phyloP scores from a whole-genome alignment of 2,797 vertebrate genomes.

The Lacerta viridis region DNA sequence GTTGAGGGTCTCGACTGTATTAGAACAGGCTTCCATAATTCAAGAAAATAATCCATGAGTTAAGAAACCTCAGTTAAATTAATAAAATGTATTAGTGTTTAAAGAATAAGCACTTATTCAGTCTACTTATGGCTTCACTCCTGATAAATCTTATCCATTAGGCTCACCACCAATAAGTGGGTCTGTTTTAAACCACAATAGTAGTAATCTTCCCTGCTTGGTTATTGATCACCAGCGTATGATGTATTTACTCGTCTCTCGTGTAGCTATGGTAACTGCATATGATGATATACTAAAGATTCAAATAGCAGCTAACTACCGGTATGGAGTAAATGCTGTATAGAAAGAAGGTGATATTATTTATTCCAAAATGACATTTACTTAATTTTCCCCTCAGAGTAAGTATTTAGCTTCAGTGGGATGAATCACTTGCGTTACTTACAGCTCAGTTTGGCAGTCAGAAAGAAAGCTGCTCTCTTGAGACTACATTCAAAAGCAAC shows the following conservation, averaged over 20 bases:
- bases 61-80: background rate
- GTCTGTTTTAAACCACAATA: background rate
- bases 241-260: background rate
- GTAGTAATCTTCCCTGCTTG: background rate
- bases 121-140: background rate
- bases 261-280: background rate
- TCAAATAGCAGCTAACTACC: background rate
- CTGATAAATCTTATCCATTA: background rate
- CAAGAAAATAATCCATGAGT: background rate
- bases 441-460: conserved; percentile 53
- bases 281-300: background rate
- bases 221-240: background rate
- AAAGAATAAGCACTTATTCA: background rate
- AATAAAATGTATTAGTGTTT: background rate
- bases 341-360: background rate
- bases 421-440: conserved; percentile 48
- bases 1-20: no score
- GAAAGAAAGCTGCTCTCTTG: conserved; percentile 45
- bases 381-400: conserved; percentile 18
- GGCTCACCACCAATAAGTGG: background rate
- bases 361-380: conserved; percentile 23
- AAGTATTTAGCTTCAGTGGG: background rate
- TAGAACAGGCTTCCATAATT: background rate
- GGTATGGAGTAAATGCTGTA: no score
- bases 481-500: conserved; percentile 42